phyloP scores from a whole-genome alignment of 2,113 vertebrate species.

The Entomyzon cyanotis region DNA sequence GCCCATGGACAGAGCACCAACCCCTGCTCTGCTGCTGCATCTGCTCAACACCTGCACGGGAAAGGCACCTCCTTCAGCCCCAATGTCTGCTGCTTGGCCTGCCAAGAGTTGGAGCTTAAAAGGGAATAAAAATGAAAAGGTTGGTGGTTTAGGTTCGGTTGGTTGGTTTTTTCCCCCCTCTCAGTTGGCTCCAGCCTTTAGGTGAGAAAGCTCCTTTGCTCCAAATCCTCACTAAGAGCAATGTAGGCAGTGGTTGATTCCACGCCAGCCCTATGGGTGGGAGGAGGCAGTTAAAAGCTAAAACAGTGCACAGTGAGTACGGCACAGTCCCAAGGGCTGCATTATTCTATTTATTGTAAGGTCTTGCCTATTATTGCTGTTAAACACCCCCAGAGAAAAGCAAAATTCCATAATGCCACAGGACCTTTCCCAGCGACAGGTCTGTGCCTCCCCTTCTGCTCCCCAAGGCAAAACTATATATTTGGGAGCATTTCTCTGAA shows the following conservation, averaged over 20 bases:
- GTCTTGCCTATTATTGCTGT: neutral
- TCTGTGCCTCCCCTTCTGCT: neutral
- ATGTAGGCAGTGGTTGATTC: neutral
- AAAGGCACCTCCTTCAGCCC: neutral
- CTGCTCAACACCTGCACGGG: neutral
- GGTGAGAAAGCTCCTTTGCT: neutral
- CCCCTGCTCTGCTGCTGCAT: neutral
- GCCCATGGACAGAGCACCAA: accelerated
- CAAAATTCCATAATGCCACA: neutral
- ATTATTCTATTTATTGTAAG: neutral
- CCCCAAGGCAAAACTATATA: neutral
- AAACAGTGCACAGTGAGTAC: neutral
- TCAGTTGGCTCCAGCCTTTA: neutral
- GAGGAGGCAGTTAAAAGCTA: neutral
- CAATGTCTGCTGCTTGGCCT: neutral
- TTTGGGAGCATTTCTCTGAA: neutral
- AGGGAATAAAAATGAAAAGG: neutral
- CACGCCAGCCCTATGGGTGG: neutral
- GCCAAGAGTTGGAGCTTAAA: neutral
- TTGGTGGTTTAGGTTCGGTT: neutral
- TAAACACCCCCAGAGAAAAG: neutral
- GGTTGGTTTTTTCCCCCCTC: neutral
- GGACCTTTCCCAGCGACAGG: neutral
- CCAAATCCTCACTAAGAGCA: neutral
- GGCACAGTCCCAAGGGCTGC: neutral